Base-by-base conservation (phyloP, 92 coral and sea anemone genomes). In the Porites divaricata region DNA sequence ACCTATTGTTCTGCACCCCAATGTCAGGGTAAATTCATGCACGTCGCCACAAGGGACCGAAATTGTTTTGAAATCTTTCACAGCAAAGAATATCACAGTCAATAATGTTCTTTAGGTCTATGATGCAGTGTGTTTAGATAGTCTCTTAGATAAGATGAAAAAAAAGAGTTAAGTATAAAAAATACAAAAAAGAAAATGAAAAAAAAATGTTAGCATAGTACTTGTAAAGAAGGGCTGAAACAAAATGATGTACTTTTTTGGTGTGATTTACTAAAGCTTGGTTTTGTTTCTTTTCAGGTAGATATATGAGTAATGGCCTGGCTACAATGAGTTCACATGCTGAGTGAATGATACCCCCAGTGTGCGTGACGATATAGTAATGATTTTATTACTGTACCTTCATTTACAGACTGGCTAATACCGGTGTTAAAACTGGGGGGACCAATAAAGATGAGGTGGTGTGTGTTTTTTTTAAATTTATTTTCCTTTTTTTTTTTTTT, bases 1-100 rank as follows among this genome's bases (percentile, higher is more conserved):
- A 16, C 72, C 54, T 78, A 45, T 20, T 78, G 82, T 19, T 13
- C 41, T 64, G 41, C 72, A 45, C 82, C 63, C 8, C 82, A 65
- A 25, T 78, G 82, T 78, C 28, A 63, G 72, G 72, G 72, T 2
- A 45, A 78, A 20, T 35, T 63, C 35, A 78, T 78, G 72, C 82
- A 78, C 21, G 45, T 78, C n/a, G n/a, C n/a, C 61, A 63, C 72
- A 8, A 35, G 23, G 23, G 61, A 78, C 19, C 67, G 45, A 20
- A 77, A 77, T 35, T 77, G 81, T 28, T 77, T 77, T 64, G 1
- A 62, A 12, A 64, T 56, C 14, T 78, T 78, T 41, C 72, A 78
- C 4, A 45, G 71, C 58, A 48, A 45, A 59, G 61, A 63, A 48
- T 77, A 62, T 78, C 82, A 78, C 16, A 72, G 58, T 35, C 25